Conservation (phyloP, 2,888 invertebrate genomes). For the Cantharis rustica region DNA sequence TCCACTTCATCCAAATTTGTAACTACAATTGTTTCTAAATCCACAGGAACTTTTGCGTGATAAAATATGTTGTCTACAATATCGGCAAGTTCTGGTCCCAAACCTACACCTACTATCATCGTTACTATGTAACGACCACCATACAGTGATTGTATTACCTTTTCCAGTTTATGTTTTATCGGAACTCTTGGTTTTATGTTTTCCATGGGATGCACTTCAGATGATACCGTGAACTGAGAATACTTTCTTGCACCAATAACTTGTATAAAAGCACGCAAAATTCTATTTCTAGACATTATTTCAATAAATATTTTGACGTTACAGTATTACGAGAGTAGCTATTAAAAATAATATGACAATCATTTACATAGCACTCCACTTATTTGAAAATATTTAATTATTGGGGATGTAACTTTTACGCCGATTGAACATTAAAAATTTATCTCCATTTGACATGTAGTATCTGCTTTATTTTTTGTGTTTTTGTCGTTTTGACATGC, state of each 20-base stretch:
- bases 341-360: neutral
- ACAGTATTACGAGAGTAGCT: neutral
- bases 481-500: too few relatives aligned
- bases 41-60: conserved; percentile 45
- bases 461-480: too few relatives aligned
- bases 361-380: neutral
- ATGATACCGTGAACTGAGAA: neutral
- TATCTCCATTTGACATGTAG: too few relatives aligned
- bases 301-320: neutral
- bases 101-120: conserved; percentile 41
- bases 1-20: conserved; percentile 33
- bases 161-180: neutral
- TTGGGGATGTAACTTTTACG: neutral
- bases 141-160: conserved; percentile 24
- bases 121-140: conserved; percentile 39
- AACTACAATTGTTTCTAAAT: conserved; percentile 45
- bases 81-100: conserved; percentile 48
- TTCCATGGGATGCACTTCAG: neutral
- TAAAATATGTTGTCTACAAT: conserved; percentile 44
- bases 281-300: neutral
- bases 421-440: too few relatives aligned
- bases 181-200: neutral
- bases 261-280: neutral
- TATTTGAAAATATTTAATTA: neutral
- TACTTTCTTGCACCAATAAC: neutral